Evolutionary conservation across 92 coral and sea anemone genomes (phyloP), one percentile per base, ranked within the genome.

Genomic region (Phenganax subtilis): DNA sequence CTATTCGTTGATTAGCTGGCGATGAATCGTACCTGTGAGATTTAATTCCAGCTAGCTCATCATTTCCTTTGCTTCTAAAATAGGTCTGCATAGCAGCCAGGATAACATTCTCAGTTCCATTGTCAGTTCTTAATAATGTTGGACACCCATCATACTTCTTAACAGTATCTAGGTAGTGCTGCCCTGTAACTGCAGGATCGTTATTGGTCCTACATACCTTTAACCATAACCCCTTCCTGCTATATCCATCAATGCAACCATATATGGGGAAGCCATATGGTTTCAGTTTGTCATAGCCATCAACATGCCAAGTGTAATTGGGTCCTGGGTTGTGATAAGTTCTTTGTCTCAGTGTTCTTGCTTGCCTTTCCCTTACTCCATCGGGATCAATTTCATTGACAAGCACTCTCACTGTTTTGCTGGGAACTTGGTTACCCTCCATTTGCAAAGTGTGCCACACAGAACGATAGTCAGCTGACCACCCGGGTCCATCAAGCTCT

Each of bases 61-160:
- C 67, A 61, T 12, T 25, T 61, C 67, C 67, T 6, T 61, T 6
- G 6, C 67, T 7, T 61, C 67, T 17, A 12, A 61, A 12, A 25
- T 61, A 61, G n/a, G 84, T 67, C 55, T 88, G 85, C 86, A 88
- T 88, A 14, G 87, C 85, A 62, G 91, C 91, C 92, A 89, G 84
- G 31, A 71, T 77, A 0, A 85, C 88, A 72, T 83, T 89, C 84
- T 86, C 89, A 9, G 16, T 20, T 1, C 89, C 91, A 57, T 84
- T 85, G 66, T 86, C 89, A 20, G 84, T 81, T 80, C 86, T 64
- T 67, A 77, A 57, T 76, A 77, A 76, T 61, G 80, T 73, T 72
- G 90, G 90, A 73, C 88, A 84, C 25, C 88, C 88, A n/a, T 81
- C 84, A 53, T 78, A 20, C 64, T 84, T 80, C 72, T 59, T 53